These are phyloP conservation scores for Ptilorrhoa leucosticta DNA, from an alignment of 2,113 vertebrate species.

Conservation along the genomic window DNA sequence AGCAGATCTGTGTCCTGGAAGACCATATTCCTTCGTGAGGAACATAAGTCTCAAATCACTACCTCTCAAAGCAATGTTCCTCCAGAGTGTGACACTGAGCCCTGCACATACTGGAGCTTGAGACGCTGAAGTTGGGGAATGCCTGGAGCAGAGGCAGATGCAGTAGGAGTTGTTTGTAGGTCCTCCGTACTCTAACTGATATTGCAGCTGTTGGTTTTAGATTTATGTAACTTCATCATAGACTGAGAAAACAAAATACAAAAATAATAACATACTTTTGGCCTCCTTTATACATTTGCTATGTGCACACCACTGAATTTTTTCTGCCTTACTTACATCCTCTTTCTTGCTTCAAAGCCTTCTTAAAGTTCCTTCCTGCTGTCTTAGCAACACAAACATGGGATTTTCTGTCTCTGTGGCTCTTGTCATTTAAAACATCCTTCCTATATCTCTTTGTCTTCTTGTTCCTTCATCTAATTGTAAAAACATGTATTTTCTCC, in stretches of 20 bases:
- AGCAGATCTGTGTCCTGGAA: neutral
- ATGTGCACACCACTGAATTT: neutral
- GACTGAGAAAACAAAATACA: neutral
- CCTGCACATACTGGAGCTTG: neutral
- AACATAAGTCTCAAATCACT: neutral
- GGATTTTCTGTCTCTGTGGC: neutral
- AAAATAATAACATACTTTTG: neutral
- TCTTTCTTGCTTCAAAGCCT: neutral
- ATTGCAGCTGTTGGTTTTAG: neutral
- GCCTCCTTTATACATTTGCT: neutral
- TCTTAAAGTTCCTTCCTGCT: neutral
- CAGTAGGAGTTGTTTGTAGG: neutral
- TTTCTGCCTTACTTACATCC: neutral
- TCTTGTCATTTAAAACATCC: slow-evolving; percentile 12
- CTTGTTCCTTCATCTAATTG: slow-evolving; percentile 41
- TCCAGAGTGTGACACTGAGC: neutral
- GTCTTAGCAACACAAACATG: neutral
- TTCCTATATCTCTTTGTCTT: slow-evolving; percentile 21
- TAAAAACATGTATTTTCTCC: slow-evolving; percentile 41
- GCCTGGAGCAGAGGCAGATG: neutral
- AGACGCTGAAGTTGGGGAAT: neutral
- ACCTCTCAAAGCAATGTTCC: neutral
- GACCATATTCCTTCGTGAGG: neutral
- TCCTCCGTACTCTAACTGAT: neutral
- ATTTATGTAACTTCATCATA: neutral